Conservation (phyloP, 2,888 invertebrate genomes). For the Cosmopolites sordidus region DNA sequence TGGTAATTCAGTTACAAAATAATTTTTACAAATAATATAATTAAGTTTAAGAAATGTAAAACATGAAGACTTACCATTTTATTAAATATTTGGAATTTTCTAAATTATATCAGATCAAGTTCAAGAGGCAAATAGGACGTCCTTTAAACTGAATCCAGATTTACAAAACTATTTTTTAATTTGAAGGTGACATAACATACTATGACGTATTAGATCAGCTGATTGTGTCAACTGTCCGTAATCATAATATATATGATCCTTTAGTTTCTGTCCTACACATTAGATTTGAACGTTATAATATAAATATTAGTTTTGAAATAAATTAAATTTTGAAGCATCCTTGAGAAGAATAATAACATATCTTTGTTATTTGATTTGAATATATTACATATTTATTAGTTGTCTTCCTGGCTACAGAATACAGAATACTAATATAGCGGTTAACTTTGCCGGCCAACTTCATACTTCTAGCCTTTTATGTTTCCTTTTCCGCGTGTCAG, state of each 20-base stretch:
- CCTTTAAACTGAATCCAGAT: background rate
- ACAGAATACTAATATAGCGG: too few species aligned
- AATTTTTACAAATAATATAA: too few species aligned
- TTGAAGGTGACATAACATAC: conserved; percentile 8
- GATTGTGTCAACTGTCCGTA: background rate
- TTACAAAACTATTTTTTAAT: background rate
- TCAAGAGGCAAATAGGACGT: conserved; percentile 9
- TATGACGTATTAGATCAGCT: conserved; percentile 5
- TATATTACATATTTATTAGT: too few species aligned
- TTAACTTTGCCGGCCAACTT: conserved; percentile 2
- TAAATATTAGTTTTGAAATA: too few species aligned
- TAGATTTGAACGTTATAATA: too few species aligned
- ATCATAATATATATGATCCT: too few species aligned
- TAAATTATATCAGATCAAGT: background rate
- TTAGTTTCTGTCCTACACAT: too few species aligned
- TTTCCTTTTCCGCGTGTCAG: conserved; percentile 36
- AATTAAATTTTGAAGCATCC: too few species aligned
- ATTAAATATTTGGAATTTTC: background rate
- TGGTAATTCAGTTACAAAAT: too few species aligned
- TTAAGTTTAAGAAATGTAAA: background rate
- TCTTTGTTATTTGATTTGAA: too few species aligned
- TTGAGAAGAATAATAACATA: too few species aligned
- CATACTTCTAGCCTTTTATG: background rate
- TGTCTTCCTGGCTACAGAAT: too few species aligned
- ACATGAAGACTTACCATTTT: conserved; percentile 7